phyloP scores from a whole-genome alignment of 2,797 vertebrate genomes.

The Microchirus variegatus region DNA sequence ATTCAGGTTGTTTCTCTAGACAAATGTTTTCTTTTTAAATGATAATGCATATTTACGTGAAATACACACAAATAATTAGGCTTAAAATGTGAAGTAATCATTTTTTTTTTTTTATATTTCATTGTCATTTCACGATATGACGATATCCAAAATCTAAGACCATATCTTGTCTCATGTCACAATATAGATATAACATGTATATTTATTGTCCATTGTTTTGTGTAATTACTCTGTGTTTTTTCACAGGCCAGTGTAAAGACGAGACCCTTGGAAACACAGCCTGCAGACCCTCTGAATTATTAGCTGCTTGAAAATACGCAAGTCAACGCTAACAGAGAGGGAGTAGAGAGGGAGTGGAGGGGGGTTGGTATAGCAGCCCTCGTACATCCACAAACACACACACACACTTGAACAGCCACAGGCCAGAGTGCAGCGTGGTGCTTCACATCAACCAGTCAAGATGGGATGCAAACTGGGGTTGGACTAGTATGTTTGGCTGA shows the following conservation, averaged over 20 bases:
- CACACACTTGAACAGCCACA: slow-evolving; percentile 7
- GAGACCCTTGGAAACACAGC: slow-evolving; percentile 67
- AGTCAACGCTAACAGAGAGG: slow-evolving; percentile 61
- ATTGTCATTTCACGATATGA: no score
- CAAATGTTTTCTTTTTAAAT: no score
- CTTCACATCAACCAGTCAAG: slow-evolving; percentile 9
- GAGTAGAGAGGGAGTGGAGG: background rate
- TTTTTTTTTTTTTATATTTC: no score
- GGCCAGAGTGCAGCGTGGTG: slow-evolving; percentile 11
- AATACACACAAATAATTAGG: no score
- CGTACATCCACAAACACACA: slow-evolving; percentile 53
- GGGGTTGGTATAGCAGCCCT: slow-evolving; percentile 39
- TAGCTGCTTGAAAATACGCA: slow-evolving; percentile 71
- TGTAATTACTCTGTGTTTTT: slow-evolving; percentile 53
- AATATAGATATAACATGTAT: no score
- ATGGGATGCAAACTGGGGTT: slow-evolving; percentile 9
- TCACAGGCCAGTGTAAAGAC: slow-evolving; percentile 41
- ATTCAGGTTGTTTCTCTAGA: no score
- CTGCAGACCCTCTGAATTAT: slow-evolving; percentile 78
- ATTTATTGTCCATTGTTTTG: no score
- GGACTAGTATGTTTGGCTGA: background rate
- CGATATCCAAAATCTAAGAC: no score
- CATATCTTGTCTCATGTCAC: no score
- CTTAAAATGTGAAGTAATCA: no score
- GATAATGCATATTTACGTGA: no score